phyloP scores from a whole-genome alignment of 1,140 invertebrate species.

The Helicoverpa armigera region DNA sequence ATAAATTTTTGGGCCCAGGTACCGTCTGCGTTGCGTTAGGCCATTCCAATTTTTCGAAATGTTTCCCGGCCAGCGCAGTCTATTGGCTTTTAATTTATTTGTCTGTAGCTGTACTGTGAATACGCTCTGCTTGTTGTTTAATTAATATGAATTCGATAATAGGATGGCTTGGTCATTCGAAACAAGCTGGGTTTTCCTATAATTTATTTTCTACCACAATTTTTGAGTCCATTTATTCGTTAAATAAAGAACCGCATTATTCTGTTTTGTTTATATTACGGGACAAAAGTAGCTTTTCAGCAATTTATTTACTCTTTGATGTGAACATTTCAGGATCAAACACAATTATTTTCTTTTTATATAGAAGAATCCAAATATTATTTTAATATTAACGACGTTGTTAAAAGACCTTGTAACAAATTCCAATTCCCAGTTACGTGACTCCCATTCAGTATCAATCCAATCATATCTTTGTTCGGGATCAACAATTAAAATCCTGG shows the following conservation, averaged over 20 bases:
- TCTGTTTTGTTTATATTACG: neutral
- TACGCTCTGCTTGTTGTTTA: conserved; percentile 18
- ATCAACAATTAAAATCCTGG: conserved; percentile 48
- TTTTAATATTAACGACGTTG: conserved; percentile 7
- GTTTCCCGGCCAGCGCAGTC: conserved; percentile 59
- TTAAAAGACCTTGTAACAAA: conserved; percentile 34
- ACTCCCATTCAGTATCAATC: conserved; percentile 20
- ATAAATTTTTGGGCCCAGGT: conserved; percentile 69
- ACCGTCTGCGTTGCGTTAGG: conserved; percentile 54
- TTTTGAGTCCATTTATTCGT: neutral
- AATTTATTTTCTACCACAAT: conserved; percentile 3
- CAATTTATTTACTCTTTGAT: neutral
- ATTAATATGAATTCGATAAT: conserved; percentile 28
- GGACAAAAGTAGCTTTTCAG: neutral
- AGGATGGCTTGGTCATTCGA: conserved; percentile 13
- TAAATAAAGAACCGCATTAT: neutral
- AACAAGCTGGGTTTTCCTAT: neutral
- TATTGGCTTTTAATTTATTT: conserved; percentile 80
- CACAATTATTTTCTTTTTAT: neutral
- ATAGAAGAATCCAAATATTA: neutral
- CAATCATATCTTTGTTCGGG: conserved; percentile 35
- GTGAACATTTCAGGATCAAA: neutral
- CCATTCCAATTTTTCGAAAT: conserved; percentile 72
- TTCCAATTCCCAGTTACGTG: conserved; percentile 12
- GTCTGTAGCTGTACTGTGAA: conserved; percentile 54